A percentile compares a stretch with the other conserved stretches of the same genome.
phyloP scores from a whole-genome alignment of 2,113 vertebrate species.

The Gymnobelideus leadbeateri region DNA sequence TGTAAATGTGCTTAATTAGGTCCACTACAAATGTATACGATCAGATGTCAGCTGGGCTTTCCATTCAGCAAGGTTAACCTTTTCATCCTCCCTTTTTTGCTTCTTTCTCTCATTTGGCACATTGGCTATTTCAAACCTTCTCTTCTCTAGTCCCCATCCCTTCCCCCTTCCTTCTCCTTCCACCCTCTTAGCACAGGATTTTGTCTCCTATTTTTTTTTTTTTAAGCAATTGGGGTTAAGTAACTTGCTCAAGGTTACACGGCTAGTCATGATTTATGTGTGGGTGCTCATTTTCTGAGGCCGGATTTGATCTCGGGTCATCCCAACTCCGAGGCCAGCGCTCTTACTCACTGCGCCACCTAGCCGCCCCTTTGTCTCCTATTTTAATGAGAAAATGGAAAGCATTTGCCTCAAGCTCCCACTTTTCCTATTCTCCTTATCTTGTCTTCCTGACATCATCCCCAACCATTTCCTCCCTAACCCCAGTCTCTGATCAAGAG shows the following conservation, averaged over 20 bases:
- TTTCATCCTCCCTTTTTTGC: neutral
- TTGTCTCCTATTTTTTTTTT: neutral
- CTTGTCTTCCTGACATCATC: neutral
- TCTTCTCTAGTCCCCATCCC: neutral
- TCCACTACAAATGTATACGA: neutral
- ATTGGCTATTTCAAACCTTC: neutral
- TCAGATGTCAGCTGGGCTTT: neutral
- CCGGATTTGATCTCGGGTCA: no score
- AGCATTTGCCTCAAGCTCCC: neutral
- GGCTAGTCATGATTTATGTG: no score
- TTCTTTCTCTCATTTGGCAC: neutral
- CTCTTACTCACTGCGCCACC: no score
- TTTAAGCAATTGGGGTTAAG: no score
- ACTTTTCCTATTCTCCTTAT: neutral
- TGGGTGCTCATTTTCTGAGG: no score
- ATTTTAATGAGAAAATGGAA: neutral
- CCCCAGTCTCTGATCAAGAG: neutral
- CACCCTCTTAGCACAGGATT: neutral
- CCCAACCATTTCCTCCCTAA: neutral
- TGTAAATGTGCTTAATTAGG: neutral
- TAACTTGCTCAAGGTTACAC: no score
- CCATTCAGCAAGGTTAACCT: neutral
- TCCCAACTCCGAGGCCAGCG: no score
- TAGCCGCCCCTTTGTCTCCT: neutral
- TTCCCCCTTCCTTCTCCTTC: neutral